Evolutionary conservation across 1,140 invertebrate genomes (phyloP), one percentile per base, ranked within the genome.

Genomic region (Chymomyza costata): DNA sequence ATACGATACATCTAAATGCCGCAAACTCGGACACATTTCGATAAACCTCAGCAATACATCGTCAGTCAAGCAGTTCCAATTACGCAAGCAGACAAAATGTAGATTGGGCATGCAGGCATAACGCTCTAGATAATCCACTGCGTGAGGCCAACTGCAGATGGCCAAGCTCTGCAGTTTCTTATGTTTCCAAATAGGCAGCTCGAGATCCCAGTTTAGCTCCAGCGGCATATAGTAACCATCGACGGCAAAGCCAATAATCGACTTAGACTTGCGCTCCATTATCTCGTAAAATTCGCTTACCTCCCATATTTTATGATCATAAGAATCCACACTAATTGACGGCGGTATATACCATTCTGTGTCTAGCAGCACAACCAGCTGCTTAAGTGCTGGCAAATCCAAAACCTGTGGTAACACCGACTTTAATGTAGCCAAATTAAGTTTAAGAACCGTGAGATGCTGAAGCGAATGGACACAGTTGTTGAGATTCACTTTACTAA

Each of bases 221-320:
- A 83, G 15, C 0, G 81, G 81, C 58, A 83, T 69, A 17, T 71
- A 83, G 32, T 83, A 81, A 3, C 66, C 69, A 56, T 83, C 81
- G 3, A 83, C 73, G 2, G 81, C 69, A 8, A 83, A 47, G 8
- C 80, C 73, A 6, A 52, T 30, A 13, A 83, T 83, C 0, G 56
- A 30, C 3, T 51, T 17, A 7, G 65, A 69, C 34, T 68, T 83
- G 5, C 47, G 41, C 6, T 68, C 55, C 59, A 83, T 67, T 32
- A 83, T 83, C 6, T 80, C 54, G 54, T 68, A 83, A 15, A 83
- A 83, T 51, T 83, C 81, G 3, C 35, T n/a, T 1, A 80, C 74
- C 25, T 83, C 69, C 1, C 74, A 62, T 1, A 80, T 80, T 38
- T 76, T 83, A 30, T 80, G 67, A 43, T 83, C 81, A 16, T 59